Evolutionary conservation across 2,888 invertebrate species (phyloP).

Genomic region (Tetropium fuscum): DNA sequence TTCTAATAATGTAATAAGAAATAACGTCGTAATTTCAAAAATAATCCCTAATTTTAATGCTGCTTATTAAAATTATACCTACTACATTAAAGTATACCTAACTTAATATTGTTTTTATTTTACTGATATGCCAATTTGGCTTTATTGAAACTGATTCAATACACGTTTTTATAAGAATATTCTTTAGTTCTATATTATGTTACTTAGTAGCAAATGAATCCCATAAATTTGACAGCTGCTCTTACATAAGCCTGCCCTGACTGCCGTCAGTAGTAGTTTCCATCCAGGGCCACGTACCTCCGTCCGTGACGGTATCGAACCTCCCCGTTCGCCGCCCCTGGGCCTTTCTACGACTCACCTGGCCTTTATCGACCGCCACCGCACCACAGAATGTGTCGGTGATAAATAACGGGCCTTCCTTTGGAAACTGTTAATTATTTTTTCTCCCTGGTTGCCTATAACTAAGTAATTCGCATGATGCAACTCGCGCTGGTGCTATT

Average conservation of each 20-base stretch:
- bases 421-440: conserved; percentile 57
- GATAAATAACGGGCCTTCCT: conserved; percentile 56
- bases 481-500: conserved; percentile 6
- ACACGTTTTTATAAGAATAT: too few species aligned
- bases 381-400: conserved; percentile 47
- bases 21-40: too few species aligned
- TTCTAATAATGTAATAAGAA: too few species aligned
- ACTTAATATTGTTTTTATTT: too few species aligned
- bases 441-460: conserved; percentile 54
- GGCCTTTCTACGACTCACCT: conserved; percentile 57
- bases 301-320: conserved; percentile 40
- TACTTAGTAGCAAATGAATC: too few species aligned
- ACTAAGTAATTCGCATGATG: conserved; percentile 47
- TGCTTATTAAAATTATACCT: too few species aligned
- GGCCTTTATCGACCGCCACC: conserved; percentile 58
- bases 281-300: conserved; percentile 21
- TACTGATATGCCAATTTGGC: too few species aligned
- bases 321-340: conserved; percentile 37
- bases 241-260: conserved; percentile 2
- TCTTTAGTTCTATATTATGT: too few species aligned
- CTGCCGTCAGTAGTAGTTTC: conserved; percentile 1
- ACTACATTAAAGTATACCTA: too few species aligned
- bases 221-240: too few species aligned
- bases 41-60: too few species aligned
- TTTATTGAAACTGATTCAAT: too few species aligned